Base-by-base conservation (phyloP, 2,797 vertebrate genomes). In the Anabas testudineus region DNA sequence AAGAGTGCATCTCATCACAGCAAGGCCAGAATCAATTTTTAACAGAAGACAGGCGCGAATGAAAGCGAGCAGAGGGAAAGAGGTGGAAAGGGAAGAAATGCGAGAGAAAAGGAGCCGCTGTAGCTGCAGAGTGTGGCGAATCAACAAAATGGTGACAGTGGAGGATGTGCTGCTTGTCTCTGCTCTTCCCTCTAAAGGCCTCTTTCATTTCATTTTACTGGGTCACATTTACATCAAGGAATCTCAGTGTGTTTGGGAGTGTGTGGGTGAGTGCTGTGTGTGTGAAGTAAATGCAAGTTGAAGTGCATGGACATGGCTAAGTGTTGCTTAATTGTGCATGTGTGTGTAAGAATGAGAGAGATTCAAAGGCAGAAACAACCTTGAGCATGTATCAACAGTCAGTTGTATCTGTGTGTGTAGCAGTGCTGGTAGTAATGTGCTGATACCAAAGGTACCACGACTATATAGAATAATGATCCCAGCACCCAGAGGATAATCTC, bases 141-240 rank as follows among this genome's bases (percentile, higher is more conserved):
- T 73, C 22, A 14, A 73, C 73, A 57, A 57, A 70, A 70, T 52
- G 55, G 80, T 67, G 76, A 65, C 18, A 36, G 76, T 42, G 67
- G 72, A 84, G 67, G 83, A 77, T 18, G 45, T 45, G 51, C 46
- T 28, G 58, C 58, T 83, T n/a, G 30, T 76, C 73, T 56, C 65
- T 28, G 10, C 36, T n/a, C 74, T 71, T 71, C 61, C 57, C 53
- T 59, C 59, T 55, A 48, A 82, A 79, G 67, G 54, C 68, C 39
- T 42, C 66, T 74, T 82, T 82, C 73, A 64, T 78, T 80, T 69
- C 59, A 45, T 73, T 80, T 76, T 77, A 80, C 78, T 82, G 76
- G 71, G 77, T 74, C 68, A 65, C 68, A 66, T 66, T 73, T 70
- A 78, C 82, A 82, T 85, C 79, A 85, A 71, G 82, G 78, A 6